These are phyloP conservation scores for Homarus americanus DNA, from an alignment of 1,140 invertebrate genomes.

Conservation along the genomic window DNA sequence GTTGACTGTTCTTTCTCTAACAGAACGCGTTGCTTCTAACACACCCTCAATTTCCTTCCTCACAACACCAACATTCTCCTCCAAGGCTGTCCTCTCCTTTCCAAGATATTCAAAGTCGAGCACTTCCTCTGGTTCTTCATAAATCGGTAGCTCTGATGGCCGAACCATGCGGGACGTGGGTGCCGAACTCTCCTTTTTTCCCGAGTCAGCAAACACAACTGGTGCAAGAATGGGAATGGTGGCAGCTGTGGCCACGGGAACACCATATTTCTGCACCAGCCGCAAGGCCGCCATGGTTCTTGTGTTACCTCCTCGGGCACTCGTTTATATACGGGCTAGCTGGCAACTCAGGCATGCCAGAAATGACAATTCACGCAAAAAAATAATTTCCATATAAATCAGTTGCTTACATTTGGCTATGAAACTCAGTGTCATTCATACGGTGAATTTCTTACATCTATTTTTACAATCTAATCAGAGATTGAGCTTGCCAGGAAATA, in stretches of 20 bases:
- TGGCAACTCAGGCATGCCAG: too few relatives aligned
- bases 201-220: constrained; percentile 41
- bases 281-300: too few relatives aligned
- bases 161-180: constrained; percentile 53
- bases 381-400: too few relatives aligned
- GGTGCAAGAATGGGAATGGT: constrained; percentile 27
- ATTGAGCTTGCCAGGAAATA: too few relatives aligned
- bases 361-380: too few relatives aligned
- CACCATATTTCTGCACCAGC: constrained; percentile 40
- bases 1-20: constrained; percentile 29
- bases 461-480: too few relatives aligned
- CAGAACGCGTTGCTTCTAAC: constrained; percentile 15
- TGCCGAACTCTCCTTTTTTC: background rate
- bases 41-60: constrained; percentile 35
- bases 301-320: too few relatives aligned
- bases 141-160: constrained; percentile 66
- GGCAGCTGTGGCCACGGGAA: constrained; percentile 53
- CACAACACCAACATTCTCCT: constrained; percentile 51
- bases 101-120: constrained; percentile 62
- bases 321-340: too few relatives aligned
- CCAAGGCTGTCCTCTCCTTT: constrained; percentile 45
- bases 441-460: too few relatives aligned
- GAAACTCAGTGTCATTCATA: too few relatives aligned
- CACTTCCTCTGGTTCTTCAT: constrained; percentile 54
- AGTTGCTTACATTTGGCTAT: too few relatives aligned